phyloP scores from a whole-genome alignment of 2,888 invertebrate species.

The Halictus ligatus region DNA sequence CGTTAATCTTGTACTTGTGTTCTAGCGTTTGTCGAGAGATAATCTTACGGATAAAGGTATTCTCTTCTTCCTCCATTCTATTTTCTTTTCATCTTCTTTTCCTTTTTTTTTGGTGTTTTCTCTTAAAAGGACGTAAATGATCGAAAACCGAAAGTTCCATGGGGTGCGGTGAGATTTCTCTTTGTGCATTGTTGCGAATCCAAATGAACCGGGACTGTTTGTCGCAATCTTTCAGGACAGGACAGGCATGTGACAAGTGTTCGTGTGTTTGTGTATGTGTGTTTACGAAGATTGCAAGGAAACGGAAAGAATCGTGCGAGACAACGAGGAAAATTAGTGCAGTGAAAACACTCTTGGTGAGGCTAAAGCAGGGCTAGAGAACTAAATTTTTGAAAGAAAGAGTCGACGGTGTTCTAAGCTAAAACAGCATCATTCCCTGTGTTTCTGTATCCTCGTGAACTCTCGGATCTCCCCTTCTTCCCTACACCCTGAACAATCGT shows the following conservation, averaged over 20 bases:
- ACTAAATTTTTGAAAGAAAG: constrained; percentile 3
- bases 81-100: background rate
- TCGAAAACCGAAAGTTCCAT: constrained; percentile 10
- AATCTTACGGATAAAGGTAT: constrained; percentile 29
- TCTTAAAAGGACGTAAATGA: background rate
- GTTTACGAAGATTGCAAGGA: background rate
- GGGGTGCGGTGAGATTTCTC: constrained; percentile 46
- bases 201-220: constrained; percentile 33
- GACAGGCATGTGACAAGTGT: background rate
- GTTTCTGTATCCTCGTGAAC: constrained; percentile 30
- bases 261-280: background rate
- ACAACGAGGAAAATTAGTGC: constrained; percentile 22
- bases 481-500: constrained; percentile 17
- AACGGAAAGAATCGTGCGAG: background rate
- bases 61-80: background rate
- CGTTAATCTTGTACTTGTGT: constrained; percentile 63
- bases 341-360: background rate
- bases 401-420: constrained; percentile 29
- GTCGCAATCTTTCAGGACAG: constrained; percentile 10
- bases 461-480: constrained; percentile 14
- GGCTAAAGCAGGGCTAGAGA: constrained; percentile 8
- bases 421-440: constrained; percentile 49
- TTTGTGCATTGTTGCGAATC: constrained; percentile 33
- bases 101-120: background rate
- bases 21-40: constrained; percentile 36